phyloP scores from a whole-genome alignment of 2,113 vertebrate genomes.

The Psephotus haematonotus region DNA sequence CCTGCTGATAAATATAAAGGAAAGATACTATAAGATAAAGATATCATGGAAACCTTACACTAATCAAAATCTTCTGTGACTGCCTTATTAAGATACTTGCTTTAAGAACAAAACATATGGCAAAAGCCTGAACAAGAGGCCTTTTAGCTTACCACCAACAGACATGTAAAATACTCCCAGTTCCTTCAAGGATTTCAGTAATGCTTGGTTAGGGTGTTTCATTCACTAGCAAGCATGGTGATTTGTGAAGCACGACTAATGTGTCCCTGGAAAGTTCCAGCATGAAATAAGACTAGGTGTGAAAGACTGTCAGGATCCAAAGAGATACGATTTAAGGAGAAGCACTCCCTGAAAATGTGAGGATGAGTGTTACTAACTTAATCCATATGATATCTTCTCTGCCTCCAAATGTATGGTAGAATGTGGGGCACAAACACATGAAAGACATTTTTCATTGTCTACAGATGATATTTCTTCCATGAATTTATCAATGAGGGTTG shows the following conservation, averaged over 20 bases:
- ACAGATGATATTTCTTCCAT: slow-evolving; percentile 75
- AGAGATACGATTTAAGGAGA: slow-evolving; percentile 76
- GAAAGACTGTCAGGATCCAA: slow-evolving; percentile 77
- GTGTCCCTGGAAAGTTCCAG: slow-evolving; percentile 76
- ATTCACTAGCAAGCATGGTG: slow-evolving; percentile 70
- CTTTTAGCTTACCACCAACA: slow-evolving; percentile 32
- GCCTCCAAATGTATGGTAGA: slow-evolving; percentile 61
- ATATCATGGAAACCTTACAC: slow-evolving; percentile 61
- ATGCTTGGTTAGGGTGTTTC: slow-evolving; percentile 73
- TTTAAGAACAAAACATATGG: slow-evolving; percentile 62
- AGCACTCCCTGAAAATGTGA: slow-evolving; percentile 70
- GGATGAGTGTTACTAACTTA: slow-evolving; percentile 85
- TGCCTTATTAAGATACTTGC: slow-evolving; percentile 67
- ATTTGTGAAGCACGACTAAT: slow-evolving; percentile 89
- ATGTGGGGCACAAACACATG: slow-evolving; percentile 56
- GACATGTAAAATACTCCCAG: slow-evolving; percentile 60
- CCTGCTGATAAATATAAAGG: background rate
- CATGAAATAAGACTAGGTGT: slow-evolving; percentile 82
- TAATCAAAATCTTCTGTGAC: slow-evolving; percentile 68
- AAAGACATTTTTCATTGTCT: slow-evolving; percentile 79
- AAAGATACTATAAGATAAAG: slow-evolving; percentile 62
- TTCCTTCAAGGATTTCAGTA: slow-evolving; percentile 59
- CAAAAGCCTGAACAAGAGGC: slow-evolving; percentile 42
- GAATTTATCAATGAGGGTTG: slow-evolving; percentile 71
- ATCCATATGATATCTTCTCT: slow-evolving; percentile 81